Conservation (phyloP, 2,888 invertebrate genomes). For the Drosophila leonis region DNA sequence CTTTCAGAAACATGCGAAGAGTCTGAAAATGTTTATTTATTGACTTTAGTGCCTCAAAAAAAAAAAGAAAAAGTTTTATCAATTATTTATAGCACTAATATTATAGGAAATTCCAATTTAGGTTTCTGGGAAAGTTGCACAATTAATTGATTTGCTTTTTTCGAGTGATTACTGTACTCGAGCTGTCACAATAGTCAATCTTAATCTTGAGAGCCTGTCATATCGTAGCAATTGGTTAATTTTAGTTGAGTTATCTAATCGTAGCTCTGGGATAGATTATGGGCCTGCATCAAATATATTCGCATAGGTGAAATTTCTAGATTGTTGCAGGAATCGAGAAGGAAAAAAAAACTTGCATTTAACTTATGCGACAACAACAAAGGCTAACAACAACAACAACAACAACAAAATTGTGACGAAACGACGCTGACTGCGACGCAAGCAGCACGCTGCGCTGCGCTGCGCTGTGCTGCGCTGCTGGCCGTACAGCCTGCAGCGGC, state of each 20-base stretch:
- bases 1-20: background rate
- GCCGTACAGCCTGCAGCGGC: constrained; percentile 34
- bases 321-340: constrained; percentile 28
- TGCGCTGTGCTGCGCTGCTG: constrained; percentile 12
- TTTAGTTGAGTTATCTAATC: constrained; percentile 52
- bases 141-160: background rate
- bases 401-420: constrained; percentile 60
- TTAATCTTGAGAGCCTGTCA: constrained; percentile 23
- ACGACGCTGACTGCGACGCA: constrained; percentile 39
- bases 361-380: constrained; percentile 38
- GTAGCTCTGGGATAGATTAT: constrained; percentile 36
- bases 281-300: constrained; percentile 12
- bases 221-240: constrained; percentile 29
- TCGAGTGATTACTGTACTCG: background rate
- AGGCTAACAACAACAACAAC: constrained; percentile 15
- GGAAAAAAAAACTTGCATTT: constrained; percentile 28
- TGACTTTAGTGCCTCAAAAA: too few relatives aligned
- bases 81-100: background rate
- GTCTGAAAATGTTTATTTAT: background rate
- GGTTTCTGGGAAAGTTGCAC: background rate
- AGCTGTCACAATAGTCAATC: constrained; percentile 18
- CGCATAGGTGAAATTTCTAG: constrained; percentile 24
- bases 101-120: background rate
- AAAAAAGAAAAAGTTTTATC: background rate
- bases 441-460: constrained; percentile 7